Conservation (phyloP, 2,888 invertebrate genomes). For the Cantharis rufa region DNA sequence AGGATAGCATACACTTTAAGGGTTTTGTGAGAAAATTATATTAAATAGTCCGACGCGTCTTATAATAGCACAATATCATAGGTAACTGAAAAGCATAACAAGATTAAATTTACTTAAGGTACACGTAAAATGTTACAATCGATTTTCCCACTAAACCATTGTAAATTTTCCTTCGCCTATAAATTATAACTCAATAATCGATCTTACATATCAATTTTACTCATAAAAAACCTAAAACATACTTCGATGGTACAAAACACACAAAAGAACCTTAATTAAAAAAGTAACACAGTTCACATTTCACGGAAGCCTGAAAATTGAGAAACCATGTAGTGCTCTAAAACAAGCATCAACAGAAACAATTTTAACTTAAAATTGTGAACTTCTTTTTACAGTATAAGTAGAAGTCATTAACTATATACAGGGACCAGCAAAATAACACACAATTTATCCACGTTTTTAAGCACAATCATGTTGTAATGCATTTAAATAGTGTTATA, state of each 20-base stretch:
- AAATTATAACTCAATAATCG: not conserved
- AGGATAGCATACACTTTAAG: conserved; percentile 9
- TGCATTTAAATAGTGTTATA: too few relatives aligned
- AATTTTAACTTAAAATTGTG: not conserved
- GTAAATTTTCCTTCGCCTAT: not conserved
- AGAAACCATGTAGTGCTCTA: not conserved
- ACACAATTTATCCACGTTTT: too few relatives aligned
- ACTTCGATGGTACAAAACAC: not conserved
- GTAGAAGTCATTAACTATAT: not conserved
- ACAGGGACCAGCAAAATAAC: not conserved
- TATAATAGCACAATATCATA: conserved; percentile 9
- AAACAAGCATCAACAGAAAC: not conserved
- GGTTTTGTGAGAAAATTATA: conserved; percentile 5
- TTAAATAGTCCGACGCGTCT: conserved; percentile 15
- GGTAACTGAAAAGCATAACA: conserved; percentile 8
- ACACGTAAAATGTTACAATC: conserved; percentile 5
- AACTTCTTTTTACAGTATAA: not conserved
- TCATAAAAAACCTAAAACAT: not conserved
- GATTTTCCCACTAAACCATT: conserved; percentile 2
- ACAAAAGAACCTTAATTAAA: not conserved
- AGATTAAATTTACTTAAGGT: conserved; percentile 8
- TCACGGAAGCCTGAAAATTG: not conserved
- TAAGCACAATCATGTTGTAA: too few relatives aligned
- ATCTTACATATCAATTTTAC: not conserved
- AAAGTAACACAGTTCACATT: not conserved